Percentiles rank a stretch among this genome's conserved stretches.
phyloP scores from a whole-genome alignment of 2,797 vertebrate genomes.

The Poecile montanus region DNA sequence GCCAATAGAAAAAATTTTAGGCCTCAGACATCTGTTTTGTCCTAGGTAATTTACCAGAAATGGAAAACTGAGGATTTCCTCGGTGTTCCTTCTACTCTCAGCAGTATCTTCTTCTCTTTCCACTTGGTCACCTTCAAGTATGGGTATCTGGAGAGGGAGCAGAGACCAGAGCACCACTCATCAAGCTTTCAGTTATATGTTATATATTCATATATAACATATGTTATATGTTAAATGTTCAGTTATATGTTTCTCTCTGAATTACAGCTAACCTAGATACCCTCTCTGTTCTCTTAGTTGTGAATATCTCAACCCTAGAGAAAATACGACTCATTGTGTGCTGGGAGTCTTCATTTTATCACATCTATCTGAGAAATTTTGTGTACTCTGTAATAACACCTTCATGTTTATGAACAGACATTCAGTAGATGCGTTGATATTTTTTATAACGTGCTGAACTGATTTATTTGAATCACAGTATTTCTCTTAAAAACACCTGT shows the following conservation, averaged over 20 bases:
- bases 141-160: neutral
- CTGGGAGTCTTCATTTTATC: neutral
- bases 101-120: neutral
- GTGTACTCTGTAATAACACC: neutral
- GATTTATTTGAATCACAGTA: neutral
- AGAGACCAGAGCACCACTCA: neutral
- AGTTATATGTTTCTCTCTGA: neutral
- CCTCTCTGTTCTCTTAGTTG: neutral
- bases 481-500: neutral
- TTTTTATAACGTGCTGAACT: neutral
- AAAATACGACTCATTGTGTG: neutral
- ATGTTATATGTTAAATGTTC: no score
- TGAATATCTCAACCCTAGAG: neutral
- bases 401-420: neutral
- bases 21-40: neutral
- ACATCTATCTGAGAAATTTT: neutral
- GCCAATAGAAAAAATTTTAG: neutral
- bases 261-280: neutral
- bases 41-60: neutral
- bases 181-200: neutral
- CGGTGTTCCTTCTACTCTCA: neutral
- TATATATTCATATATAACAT: no score
- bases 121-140: neutral
- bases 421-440: neutral
- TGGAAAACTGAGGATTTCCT: neutral